Evolutionary conservation across 2,888 invertebrate species (phyloP).

Genomic region (Artemia sinica): DNA sequence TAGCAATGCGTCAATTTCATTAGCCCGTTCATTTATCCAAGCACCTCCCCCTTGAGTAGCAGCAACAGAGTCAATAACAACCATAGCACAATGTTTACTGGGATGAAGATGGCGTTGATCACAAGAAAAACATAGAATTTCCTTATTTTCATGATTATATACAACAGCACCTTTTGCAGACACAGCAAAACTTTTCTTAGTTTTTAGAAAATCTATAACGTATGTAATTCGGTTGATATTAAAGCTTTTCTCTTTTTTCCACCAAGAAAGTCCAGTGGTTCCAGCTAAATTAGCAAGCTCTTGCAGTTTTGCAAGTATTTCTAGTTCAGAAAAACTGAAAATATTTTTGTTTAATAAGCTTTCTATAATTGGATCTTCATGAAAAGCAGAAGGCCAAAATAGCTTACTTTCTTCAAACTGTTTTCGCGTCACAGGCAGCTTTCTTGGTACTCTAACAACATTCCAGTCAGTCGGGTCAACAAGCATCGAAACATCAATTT

Average conservation of each 20-base stretch:
- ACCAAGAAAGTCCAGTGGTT: conserved; percentile 23
- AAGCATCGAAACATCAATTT: not conserved
- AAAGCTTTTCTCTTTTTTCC: conserved; percentile 28
- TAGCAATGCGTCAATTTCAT: not conserved
- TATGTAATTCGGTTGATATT: not conserved
- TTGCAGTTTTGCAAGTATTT: conserved; percentile 43
- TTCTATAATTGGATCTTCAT: conserved; percentile 57
- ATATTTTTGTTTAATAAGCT: conserved; percentile 42
- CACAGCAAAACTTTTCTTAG: too few species aligned
- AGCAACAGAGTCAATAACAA: conserved; percentile 69
- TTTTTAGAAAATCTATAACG: not conserved
- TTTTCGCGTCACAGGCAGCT: conserved; percentile 44
- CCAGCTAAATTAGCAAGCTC: conserved; percentile 40
- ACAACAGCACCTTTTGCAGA: conserved; percentile 40
- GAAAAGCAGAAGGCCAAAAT: conserved; percentile 69
- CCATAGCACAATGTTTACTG: conserved; percentile 64
- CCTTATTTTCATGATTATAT: conserved; percentile 49
- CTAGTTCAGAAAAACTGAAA: conserved; percentile 40
- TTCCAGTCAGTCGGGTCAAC: conserved; percentile 15
- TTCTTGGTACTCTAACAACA: conserved; percentile 38
- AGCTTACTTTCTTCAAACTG: conserved; percentile 45
- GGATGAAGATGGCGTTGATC: conserved; percentile 44
- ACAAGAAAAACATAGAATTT: conserved; percentile 48
- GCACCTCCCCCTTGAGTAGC: conserved; percentile 60
- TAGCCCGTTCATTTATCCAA: conserved; percentile 34